These are phyloP conservation scores for Halisarca cf. caerulea DNA, from an alignment of 37 sponge, comb jelly and placozoan species.

Conservation along the genomic window DNA sequence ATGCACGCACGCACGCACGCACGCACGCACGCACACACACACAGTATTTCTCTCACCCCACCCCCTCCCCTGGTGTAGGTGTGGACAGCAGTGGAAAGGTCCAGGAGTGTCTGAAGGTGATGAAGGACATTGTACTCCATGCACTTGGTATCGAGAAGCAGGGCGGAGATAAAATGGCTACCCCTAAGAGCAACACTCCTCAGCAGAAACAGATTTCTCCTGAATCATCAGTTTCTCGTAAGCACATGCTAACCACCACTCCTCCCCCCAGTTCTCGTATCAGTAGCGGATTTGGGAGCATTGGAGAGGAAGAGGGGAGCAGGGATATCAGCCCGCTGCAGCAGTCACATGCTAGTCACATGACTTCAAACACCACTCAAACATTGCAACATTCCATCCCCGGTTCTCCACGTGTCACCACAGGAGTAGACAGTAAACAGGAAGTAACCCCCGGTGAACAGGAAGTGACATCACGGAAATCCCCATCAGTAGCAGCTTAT, in stretches of 20 bases:
- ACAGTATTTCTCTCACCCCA: background rate
- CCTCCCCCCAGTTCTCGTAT: slow-evolving; percentile 42
- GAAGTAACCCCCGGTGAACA: too few species aligned
- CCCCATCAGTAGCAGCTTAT: background rate
- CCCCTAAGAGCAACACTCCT: background rate
- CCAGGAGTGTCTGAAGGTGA: slow-evolving; percentile 64
- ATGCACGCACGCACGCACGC: background rate
- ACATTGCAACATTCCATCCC: too few species aligned
- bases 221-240: background rate
- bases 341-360: slow-evolving; percentile 23
- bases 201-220: background rate
- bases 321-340: slow-evolving; percentile 12
- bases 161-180: background rate
- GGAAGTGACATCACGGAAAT: too few species aligned
- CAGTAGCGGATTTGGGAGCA: slow-evolving; percentile 77
- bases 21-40: background rate
- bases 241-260: background rate
- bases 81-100: slow-evolving; percentile 55
- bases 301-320: slow-evolving; percentile 50
- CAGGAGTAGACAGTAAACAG: too few species aligned
- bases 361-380: background rate
- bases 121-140: slow-evolving; percentile 62
- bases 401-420: too few species aligned
- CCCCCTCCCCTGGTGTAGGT: slow-evolving; percentile 38
- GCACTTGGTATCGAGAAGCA: slow-evolving; percentile 27